Evolutionary conservation across 2,888 invertebrate species (phyloP).

Genomic region (Ametastegia equiseti): DNA sequence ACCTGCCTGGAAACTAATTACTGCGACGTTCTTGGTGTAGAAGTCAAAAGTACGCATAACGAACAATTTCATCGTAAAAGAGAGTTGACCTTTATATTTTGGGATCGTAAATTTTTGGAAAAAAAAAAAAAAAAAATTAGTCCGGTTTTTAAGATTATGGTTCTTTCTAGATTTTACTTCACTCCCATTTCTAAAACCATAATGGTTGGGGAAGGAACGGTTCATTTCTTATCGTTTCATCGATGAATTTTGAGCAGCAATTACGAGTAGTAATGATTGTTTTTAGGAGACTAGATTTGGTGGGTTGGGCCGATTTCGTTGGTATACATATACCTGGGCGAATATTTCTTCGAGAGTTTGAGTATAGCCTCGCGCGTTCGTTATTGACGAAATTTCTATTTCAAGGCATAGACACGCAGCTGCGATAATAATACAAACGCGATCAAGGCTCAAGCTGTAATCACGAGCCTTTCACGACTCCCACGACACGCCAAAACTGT

Average conservation of each 20-base stretch:
- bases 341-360: constrained; percentile 13
- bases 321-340: too few species aligned
- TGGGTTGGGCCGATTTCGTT: neutral
- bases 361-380: neutral
- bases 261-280: constrained; percentile 20
- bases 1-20: constrained; percentile 19
- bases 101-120: neutral
- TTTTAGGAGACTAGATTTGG: neutral
- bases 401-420: constrained; percentile 46
- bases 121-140: too few species aligned
- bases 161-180: neutral
- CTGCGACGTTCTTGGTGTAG: neutral
- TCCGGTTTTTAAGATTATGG: too few species aligned
- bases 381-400: constrained; percentile 43
- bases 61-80: neutral
- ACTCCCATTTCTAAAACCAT: too few species aligned
- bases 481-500: constrained; percentile 44
- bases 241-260: neutral
- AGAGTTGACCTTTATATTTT: neutral
- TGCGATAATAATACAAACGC: constrained; percentile 43
- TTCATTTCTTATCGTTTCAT: neutral
- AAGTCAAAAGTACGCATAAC: neutral
- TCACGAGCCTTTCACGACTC: constrained; percentile 46
- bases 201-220: neutral
- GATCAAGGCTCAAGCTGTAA: constrained; percentile 45